Percentiles rank a stretch among this genome's conserved stretches.
phyloP scores from a whole-genome alignment of 2,797 vertebrate species.

The Gymnothorax javanicus region DNA sequence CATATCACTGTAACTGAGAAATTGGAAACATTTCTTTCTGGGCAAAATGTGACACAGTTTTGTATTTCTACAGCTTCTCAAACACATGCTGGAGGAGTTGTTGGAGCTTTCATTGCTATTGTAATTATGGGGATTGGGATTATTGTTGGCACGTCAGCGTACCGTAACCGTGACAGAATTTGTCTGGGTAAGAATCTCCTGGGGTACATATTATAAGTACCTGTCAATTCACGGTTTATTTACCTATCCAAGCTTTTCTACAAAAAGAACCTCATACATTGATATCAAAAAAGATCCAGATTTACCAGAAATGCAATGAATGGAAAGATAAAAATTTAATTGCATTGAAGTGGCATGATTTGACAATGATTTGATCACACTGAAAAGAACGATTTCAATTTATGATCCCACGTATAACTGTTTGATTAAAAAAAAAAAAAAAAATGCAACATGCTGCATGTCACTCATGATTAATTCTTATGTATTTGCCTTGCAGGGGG shows the following conservation, averaged over 20 bases:
- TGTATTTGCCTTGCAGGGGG: conserved; percentile 57
- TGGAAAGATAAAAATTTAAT: background rate
- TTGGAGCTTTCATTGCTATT: conserved; percentile 68
- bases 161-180: conserved; percentile 66
- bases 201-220: background rate
- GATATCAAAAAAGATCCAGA: background rate
- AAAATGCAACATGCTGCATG: background rate
- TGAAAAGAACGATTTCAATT: background rate
- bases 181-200: conserved; percentile 66
- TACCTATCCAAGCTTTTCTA: background rate
- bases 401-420: background rate
- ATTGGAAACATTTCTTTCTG: background rate
- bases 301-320: background rate
- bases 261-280: background rate
- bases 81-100: conserved; percentile 59
- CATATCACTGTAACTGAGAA: background rate
- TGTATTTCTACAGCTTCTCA: conserved; percentile 50
- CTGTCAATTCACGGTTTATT: background rate
- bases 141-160: conserved; percentile 57
- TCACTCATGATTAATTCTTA: conserved; percentile 20
- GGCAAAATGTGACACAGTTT: conserved; percentile 1
- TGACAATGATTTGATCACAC: background rate
- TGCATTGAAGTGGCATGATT: background rate
- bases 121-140: conserved; percentile 62
- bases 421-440: background rate